Conservation (phyloP, 1,140 invertebrate species). For the Drosophila sproati region DNA sequence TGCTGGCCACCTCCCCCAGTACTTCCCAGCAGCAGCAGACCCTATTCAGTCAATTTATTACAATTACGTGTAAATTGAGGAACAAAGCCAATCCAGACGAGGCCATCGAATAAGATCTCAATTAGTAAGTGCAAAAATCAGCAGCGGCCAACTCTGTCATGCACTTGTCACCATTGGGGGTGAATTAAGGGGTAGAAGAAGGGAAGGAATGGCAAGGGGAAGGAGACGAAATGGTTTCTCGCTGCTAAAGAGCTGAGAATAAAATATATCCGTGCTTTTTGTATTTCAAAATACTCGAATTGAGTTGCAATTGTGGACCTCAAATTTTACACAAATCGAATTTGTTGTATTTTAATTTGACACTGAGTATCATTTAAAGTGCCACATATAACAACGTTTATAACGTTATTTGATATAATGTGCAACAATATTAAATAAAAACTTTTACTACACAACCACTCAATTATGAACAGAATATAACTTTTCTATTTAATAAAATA, state of each 20-base stretch:
- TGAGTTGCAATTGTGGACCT: no score
- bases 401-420: no score
- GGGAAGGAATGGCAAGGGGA: no score
- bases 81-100: conserved; percentile 66
- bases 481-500: not conserved
- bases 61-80: conserved; percentile 81
- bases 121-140: conserved; percentile 33
- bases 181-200: not conserved
- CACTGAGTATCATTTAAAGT: no score
- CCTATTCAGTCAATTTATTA: conserved; percentile 73
- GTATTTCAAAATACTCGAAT: no score
- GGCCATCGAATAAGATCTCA: conserved; percentile 35
- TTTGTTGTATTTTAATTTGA: no score
- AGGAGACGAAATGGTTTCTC: no score
- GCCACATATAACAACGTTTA: no score
- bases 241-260: not conserved
- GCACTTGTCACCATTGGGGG: conserved; percentile 15
- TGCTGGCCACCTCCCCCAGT: conserved; percentile 14
- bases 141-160: conserved; percentile 1
- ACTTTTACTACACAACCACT: not conserved
- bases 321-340: no score
- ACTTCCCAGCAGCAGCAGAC: not conserved
- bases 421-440: not conserved
- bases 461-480: not conserved
- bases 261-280: no score